phyloP scores from a whole-genome alignment of 2,113 vertebrate species.

The Gymnorhina tibicen region DNA sequence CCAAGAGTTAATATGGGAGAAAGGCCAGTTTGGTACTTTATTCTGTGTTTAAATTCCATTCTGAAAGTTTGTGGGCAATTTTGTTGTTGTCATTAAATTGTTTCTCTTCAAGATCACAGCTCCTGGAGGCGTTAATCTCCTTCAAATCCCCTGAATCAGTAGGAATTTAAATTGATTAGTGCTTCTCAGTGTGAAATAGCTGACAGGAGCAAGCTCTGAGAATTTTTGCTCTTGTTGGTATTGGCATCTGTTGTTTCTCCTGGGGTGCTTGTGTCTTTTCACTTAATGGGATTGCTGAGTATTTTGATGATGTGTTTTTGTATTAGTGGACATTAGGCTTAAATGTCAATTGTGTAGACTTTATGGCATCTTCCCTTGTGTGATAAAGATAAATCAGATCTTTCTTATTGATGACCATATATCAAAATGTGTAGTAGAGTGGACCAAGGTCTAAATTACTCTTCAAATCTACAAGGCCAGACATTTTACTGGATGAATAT shows the following conservation, averaged over 20 bases:
- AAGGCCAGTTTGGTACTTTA: neutral
- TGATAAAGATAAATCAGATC: neutral
- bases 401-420: neutral
- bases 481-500: neutral
- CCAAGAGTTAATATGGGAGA: neutral
- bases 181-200: neutral
- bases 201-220: neutral
- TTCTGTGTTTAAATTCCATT: neutral
- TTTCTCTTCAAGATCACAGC: neutral
- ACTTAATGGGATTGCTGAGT: neutral
- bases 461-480: neutral
- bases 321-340: neutral
- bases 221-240: neutral
- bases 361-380: neutral
- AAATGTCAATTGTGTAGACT: neutral
- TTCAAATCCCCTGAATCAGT: neutral
- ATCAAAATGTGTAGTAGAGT: neutral
- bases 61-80: neutral
- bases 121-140: neutral
- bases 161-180: slow-evolving; percentile 6
- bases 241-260: neutral
- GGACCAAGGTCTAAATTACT: neutral
- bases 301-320: neutral
- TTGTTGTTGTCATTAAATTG: neutral
- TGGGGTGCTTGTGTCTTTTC: neutral